phyloP scores from a whole-genome alignment of 2,888 invertebrate genomes.

The Euzetes globulus region DNA sequence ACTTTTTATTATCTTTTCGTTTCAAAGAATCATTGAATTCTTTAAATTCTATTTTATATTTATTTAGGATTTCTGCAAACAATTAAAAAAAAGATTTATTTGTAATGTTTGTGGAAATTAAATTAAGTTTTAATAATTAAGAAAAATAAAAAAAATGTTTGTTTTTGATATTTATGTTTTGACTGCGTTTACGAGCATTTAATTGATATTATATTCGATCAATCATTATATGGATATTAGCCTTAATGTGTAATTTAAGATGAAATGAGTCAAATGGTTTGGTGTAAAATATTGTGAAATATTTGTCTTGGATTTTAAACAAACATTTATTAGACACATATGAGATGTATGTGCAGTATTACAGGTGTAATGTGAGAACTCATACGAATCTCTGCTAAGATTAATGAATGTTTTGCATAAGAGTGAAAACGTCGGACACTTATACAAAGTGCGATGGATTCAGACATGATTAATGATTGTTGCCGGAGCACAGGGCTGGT shows the following conservation, averaged over 20 bases:
- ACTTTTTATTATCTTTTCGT: too few species aligned
- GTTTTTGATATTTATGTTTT: neutral
- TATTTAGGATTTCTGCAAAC: too few species aligned
- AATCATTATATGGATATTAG: neutral
- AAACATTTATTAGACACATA: neutral
- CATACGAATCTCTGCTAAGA: conserved; percentile 21
- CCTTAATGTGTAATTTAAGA: neutral
- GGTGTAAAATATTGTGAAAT: neutral
- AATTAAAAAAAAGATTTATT: too few species aligned
- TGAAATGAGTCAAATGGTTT: neutral
- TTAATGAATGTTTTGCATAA: conserved; percentile 27
- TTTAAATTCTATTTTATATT: too few species aligned
- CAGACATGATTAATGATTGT: conserved; percentile 23
- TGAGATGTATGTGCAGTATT: neutral
- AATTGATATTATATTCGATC: conserved; percentile 14
- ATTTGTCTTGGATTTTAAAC: neutral
- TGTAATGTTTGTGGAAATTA: too few species aligned
- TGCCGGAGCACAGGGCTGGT: conserved; percentile 17
- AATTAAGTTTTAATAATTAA: too few species aligned
- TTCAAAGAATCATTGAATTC: too few species aligned
- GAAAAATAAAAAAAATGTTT: too few species aligned
- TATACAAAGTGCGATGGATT: conserved; percentile 18
- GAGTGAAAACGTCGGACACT: conserved; percentile 23
- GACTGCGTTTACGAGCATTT: neutral
- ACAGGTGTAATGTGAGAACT: conserved; percentile 15